Base-by-base conservation (phyloP, 2,888 invertebrate genomes). In the Pollenia labialis region DNA sequence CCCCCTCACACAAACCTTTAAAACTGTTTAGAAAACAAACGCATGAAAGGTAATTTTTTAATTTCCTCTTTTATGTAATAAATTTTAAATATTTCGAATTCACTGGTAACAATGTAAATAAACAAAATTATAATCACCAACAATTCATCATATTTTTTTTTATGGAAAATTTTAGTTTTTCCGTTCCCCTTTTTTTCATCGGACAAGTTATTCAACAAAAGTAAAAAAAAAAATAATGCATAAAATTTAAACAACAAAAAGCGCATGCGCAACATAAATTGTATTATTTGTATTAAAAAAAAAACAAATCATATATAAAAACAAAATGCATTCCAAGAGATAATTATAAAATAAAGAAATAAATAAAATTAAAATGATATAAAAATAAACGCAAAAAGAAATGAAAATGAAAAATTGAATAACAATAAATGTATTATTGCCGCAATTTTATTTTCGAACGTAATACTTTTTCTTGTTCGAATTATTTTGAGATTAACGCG, bases 181-280 rank as follows among this genome's bases (percentile, higher is more conserved):
- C 46, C 16, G 54, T 16, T 23, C 18, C 8, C 8, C 12, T 40
- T 62, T 69, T 14, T 75, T 50, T 12, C 14, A 12, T 48, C 42
- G 48, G 56, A 14, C 72, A 71, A 66, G 64, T 32, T 32, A 32
- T 32, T 32, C 44, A 66, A 72, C 48, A 68, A 50, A 77, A 64
- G 23, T 54, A 48, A 32, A 32, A 32, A 32, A 32, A 48, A 64
- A 81, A 79, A 76, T 71, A 74, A 77, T 74, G 64, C 69, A 72
- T 60, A 14, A 81, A 79, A 69, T 54, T 23, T 80, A 75, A 64
- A 66, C 56, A 85, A 66, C 56, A 76, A 76, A 64, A 83, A 81
- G 82, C 84, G 77, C 87, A 87, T 87, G 87, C 87, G 87, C 81
- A 87, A 87, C 87, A 87, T 87, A 81, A 81, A 81, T 52, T 50